Conservation (phyloP, 1,140 invertebrate species). For the Bombus huntii region DNA sequence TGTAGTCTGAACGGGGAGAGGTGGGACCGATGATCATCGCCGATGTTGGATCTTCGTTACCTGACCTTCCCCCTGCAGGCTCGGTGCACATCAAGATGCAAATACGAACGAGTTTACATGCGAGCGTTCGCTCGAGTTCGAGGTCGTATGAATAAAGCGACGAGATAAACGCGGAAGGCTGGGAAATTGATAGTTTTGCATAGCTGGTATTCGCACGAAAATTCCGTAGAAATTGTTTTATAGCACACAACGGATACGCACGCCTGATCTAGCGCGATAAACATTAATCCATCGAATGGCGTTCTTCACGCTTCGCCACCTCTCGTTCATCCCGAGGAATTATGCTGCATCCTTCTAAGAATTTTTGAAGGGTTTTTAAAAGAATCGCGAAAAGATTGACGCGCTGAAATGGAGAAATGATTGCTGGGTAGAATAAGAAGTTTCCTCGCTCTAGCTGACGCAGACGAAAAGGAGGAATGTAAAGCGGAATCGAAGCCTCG, state of each 20-base stretch:
- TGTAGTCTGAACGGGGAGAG: background rate
- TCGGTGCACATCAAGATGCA: slow-evolving; percentile 43
- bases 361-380: background rate
- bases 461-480: no score
- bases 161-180: slow-evolving; percentile 40
- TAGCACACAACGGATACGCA: background rate
- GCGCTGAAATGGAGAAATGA: no score
- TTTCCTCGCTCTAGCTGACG: no score
- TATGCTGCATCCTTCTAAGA: background rate
- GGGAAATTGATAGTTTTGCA: slow-evolving; percentile 19
- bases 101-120: slow-evolving; percentile 49
- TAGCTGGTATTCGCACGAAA: background rate
- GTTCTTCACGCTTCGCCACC: background rate
- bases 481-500: no score
- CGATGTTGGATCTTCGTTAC: slow-evolving; percentile 20
- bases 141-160: slow-evolving; percentile 49
- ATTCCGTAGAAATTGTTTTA: background rate
- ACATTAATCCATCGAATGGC: background rate
- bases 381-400: background rate
- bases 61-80: slow-evolving; percentile 27
- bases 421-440: no score
- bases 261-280: background rate
- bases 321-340: background rate
- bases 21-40: background rate
- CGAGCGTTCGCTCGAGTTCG: slow-evolving; percentile 52